Percentiles rank a stretch among this genome's conserved stretches.
Evolutionary conservation across 1,140 invertebrate species (phyloP).

Genomic region (Pachyrhynchus sulphureomaculatus): DNA sequence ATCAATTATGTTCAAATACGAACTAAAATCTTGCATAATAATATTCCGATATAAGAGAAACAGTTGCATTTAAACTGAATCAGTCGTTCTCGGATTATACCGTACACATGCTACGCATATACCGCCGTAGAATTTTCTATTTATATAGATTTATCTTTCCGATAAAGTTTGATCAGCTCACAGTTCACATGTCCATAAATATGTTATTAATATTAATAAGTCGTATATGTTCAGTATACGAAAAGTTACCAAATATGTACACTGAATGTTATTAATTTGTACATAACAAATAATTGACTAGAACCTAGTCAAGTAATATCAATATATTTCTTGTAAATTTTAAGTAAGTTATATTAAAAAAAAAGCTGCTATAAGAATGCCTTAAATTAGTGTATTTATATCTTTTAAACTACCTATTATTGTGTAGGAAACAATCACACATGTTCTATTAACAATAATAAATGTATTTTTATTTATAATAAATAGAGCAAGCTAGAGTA

Average conservation of each 20-base stretch:
- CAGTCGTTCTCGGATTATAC: too few relatives aligned
- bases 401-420: constrained; percentile 34
- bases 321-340: constrained; percentile 23
- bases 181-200: not conserved
- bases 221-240: constrained; percentile 44
- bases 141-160: too few relatives aligned
- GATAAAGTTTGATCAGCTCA: not conserved
- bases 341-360: not conserved
- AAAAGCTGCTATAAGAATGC: constrained; percentile 36
- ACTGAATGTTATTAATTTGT: constrained; percentile 43
- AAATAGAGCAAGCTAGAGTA: constrained; percentile 45
- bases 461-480: constrained; percentile 39
- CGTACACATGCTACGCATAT: too few relatives aligned
- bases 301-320: constrained; percentile 46
- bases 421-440: constrained; percentile 19
- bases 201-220: constrained; percentile 4
- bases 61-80: too few relatives aligned
- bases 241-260: constrained; percentile 52
- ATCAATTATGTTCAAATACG: too few relatives aligned
- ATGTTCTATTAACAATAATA: constrained; percentile 38
- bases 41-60: too few relatives aligned
- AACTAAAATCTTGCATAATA: too few relatives aligned
- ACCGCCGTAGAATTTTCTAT: too few relatives aligned
- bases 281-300: constrained; percentile 48
- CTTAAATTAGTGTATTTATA: constrained; percentile 46